Percentiles rank a stretch among this genome's conserved stretches.
These are phyloP conservation scores for Nasua narica DNA, from an alignment of 2,797 vertebrate species.

Conservation along the genomic window DNA sequence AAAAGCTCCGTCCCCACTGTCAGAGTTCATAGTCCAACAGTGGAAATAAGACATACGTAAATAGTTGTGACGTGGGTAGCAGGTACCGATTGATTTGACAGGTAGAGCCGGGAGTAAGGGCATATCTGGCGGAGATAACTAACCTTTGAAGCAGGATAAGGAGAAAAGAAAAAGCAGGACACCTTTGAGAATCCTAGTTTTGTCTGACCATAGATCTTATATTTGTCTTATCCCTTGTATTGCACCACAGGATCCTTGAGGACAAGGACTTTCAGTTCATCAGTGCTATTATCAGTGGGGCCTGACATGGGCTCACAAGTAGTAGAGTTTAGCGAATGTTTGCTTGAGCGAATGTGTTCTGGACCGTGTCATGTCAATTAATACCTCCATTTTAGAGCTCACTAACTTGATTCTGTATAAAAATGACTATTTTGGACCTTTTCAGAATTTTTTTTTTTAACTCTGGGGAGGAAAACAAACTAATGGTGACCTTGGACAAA, in stretches of 20 bases:
- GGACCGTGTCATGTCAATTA: neutral
- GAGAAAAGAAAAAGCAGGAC: neutral
- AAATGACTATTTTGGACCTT: slow-evolving; percentile 22
- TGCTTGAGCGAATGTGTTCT: neutral
- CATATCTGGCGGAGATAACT: neutral
- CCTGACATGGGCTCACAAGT: neutral
- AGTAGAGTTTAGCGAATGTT: neutral
- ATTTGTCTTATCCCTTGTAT: neutral
- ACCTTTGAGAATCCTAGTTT: neutral
- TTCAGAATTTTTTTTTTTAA: slow-evolving; percentile 4
- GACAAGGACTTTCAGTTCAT: neutral
- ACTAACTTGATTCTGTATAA: neutral
- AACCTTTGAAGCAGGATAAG: neutral
- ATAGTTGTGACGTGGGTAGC: neutral
- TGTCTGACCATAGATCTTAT: neutral
- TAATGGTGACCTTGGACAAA: slow-evolving; percentile 46
- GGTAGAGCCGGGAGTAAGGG: neutral
- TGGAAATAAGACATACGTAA: neutral
- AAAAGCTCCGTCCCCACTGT: neutral
- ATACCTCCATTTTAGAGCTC: neutral
- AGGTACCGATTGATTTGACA: neutral
- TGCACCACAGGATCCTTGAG: neutral
- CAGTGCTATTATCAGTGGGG: neutral
- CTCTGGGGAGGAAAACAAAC: neutral
- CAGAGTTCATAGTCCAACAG: neutral